Percentiles rank a stretch among this genome's conserved stretches.
phyloP scores from a whole-genome alignment of 2,888 invertebrate genomes.

The Dolichopus griseipennis region DNA sequence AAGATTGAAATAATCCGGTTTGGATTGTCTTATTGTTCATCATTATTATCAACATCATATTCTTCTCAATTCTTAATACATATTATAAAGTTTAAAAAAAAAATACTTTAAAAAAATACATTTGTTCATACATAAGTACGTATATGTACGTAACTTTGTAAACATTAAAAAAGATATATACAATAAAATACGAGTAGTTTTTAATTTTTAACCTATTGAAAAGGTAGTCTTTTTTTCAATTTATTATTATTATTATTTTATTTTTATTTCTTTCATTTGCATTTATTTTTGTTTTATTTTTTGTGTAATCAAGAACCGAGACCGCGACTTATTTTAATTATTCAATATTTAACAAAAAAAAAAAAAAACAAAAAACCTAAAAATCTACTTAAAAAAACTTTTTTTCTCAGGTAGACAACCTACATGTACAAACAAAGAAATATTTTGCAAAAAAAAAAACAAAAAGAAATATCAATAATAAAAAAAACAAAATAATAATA shows the following conservation, averaged over 20 bases:
- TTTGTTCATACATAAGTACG: too few relatives aligned
- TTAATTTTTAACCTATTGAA: too few relatives aligned
- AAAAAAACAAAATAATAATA: too few relatives aligned
- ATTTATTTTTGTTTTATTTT: background rate
- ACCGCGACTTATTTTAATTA: conserved; percentile 6
- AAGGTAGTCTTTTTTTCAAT: background rate
- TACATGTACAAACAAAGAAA: conserved; percentile 5
- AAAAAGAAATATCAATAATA: background rate
- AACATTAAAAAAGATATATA: too few relatives aligned
- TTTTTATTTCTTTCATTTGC: background rate
- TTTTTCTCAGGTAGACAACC: conserved; percentile 5
- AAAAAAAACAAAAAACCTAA: background rate
- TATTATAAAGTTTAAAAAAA: background rate
- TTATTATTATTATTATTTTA: background rate
- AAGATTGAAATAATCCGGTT: background rate
- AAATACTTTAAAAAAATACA: too few relatives aligned
- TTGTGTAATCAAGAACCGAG: conserved; percentile 1
- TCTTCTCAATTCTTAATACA: background rate
- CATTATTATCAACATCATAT: background rate
- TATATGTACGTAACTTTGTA: too few relatives aligned
- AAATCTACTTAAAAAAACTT: too few relatives aligned
- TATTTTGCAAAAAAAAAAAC: background rate
- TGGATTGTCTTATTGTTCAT: background rate
- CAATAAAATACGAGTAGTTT: too few relatives aligned
- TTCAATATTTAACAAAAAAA: background rate